A percentile compares a stretch with the other conserved stretches of the same genome.
phyloP scores from a whole-genome alignment of 2,888 invertebrate genomes.

The Calameuta idolon region DNA sequence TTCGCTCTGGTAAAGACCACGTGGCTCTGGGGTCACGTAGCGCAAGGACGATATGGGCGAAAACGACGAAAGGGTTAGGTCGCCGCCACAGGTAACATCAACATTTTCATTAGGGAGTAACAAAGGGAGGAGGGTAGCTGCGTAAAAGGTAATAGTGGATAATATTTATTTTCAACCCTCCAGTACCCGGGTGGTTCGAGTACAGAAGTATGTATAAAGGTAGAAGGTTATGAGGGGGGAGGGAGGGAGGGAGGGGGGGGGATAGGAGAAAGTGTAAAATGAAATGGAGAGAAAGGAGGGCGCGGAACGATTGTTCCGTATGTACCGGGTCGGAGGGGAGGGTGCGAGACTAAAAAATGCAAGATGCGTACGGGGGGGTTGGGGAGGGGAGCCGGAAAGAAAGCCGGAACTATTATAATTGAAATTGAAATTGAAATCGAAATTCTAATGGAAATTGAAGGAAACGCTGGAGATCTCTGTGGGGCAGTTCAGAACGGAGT shows the following conservation, averaged over 20 bases:
- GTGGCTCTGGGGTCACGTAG: not conserved
- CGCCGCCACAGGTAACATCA: not conserved
- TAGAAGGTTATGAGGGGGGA: constrained; percentile 18
- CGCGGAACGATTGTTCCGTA: not conserved
- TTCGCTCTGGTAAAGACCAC: not conserved
- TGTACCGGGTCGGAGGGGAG: constrained; percentile 9
- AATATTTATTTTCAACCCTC: not conserved
- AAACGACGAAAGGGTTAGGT: not conserved
- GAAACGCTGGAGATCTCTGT: not conserved
- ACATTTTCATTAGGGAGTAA: not conserved
- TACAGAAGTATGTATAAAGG: constrained; percentile 16
- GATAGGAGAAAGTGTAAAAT: constrained; percentile 20
- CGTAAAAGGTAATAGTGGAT: not conserved
- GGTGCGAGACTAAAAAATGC: constrained; percentile 33
- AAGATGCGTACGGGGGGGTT: constrained; percentile 25
- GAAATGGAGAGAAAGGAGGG: constrained; percentile 11
- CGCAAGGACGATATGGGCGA: not conserved
- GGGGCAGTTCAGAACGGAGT: not conserved
- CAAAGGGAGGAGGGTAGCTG: not conserved
- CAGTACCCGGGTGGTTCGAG: not conserved
- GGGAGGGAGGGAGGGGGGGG: no score
- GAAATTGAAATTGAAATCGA: constrained; percentile 49
- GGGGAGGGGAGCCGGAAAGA: constrained; percentile 24
- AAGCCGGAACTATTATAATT: constrained; percentile 58
- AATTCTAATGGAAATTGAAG: not conserved